Base-by-base conservation (phyloP, 2,888 invertebrate genomes). In the Bugula neritina region DNA sequence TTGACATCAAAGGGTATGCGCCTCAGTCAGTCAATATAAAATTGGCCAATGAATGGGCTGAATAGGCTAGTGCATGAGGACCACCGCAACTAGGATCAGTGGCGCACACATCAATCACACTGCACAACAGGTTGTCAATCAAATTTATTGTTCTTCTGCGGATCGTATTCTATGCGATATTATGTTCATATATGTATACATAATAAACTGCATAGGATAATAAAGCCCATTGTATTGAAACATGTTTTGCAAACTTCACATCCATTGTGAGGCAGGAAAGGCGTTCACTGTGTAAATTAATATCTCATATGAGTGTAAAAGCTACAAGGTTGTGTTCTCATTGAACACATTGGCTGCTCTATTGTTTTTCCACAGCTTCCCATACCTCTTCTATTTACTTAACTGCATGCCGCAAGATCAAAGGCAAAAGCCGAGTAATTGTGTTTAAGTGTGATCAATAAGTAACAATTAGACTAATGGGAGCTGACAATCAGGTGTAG, bases 391-490 rank as follows among this genome's bases (percentile, higher is more conserved):
- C 1, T 63, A 63, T 63, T 63, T 63, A 63, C 63, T 31, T 31
- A 29, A 27, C 5, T 31, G 31, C 17, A 63, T 63, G 63, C 25
- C 5, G 31, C 1, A 55, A 63, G 63, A 63, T 63, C 63, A 63
- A 63, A 63, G 63, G n/a, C 31, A 25, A 10, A 2, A 63, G 31
- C 13, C 31, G 31, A 31, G 63, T 63, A 63, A 63, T 34, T 63
- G 63, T 63, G 63, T 63, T 63, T 63, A 63, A 27, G 63, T 63
- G 31, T 31, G 27, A 63, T 63, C 63, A 34, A 63, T 63, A 63
- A 29, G 13, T 10, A 25, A 34, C 63, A 63, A 63, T 63, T 63
- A 63, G 10, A 63, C 63, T 63, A 63, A 63, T 63, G 31, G 10
- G 31, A 13, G 31, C 63, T 63, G 63, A 63, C 63, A 63, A 63